Percentiles rank a stretch among this genome's conserved stretches.
These are phyloP conservation scores for Labeo calbasu DNA, from an alignment of 2,797 vertebrate genomes.

Conservation along the genomic window DNA sequence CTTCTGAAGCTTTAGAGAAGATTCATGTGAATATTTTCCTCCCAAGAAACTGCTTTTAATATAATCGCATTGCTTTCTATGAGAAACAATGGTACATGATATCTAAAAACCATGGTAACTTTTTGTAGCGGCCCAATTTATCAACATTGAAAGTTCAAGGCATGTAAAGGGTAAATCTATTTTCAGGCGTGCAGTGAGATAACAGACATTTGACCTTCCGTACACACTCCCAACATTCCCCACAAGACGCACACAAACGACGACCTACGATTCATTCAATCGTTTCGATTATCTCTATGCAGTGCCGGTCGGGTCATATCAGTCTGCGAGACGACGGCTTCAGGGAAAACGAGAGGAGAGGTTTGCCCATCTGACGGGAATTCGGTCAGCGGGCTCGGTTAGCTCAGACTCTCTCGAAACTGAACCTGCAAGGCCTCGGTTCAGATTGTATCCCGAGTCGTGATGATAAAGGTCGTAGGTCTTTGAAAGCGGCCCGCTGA, in stretches of 20 bases:
- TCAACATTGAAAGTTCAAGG: background rate
- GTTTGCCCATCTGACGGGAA: background rate
- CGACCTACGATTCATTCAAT: background rate
- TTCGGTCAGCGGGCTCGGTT: background rate
- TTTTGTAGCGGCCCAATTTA: background rate
- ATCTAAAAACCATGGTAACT: background rate
- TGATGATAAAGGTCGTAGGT: conserved; percentile 31
- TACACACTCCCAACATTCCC: background rate
- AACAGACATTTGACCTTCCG: conserved; percentile 8
- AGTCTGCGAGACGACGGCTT: background rate
- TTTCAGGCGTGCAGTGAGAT: background rate
- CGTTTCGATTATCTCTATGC: conserved; percentile 38
- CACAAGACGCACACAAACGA: background rate
- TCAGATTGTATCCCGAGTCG: conserved; percentile 27
- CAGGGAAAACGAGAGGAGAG: conserved; percentile 1
- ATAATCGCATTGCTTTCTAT: background rate
- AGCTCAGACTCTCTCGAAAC: background rate
- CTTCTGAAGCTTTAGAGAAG: too few species aligned
- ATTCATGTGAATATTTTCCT: background rate
- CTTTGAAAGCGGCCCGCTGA: background rate
- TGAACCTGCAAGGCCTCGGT: conserved; percentile 31
- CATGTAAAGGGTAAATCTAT: background rate
- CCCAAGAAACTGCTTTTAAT: background rate
- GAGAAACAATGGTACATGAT: background rate
- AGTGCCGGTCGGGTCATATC: background rate